These are phyloP conservation scores for Fundulus diaphanus DNA, from an alignment of 2,797 vertebrate genomes.

Conservation along the genomic window DNA sequence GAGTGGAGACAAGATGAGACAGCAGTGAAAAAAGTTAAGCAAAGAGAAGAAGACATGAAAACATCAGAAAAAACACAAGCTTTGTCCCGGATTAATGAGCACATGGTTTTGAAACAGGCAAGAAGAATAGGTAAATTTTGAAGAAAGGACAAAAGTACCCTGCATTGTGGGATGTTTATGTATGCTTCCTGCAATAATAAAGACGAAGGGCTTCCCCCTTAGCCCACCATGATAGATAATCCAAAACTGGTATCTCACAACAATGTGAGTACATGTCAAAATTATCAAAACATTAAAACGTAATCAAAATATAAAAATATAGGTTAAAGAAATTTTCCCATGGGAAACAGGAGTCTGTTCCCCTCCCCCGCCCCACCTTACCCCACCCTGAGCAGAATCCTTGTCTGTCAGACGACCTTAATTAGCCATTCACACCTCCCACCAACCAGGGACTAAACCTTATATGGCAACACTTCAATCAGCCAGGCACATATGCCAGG, in stretches of 20 bases:
- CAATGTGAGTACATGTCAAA: not conserved
- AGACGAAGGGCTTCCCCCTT: not conserved
- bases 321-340: too few relatives aligned
- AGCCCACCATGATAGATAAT: conserved; percentile 7
- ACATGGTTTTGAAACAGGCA: conserved; percentile 4
- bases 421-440: too few relatives aligned
- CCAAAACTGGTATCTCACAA: not conserved
- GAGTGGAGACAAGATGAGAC: conserved; percentile 56
- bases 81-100: conserved; percentile 40
- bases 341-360: too few relatives aligned
- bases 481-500: too few relatives aligned
- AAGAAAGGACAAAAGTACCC: conserved; percentile 11
- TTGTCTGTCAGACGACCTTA: too few relatives aligned
- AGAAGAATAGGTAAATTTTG: conserved; percentile 11
- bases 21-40: conserved; percentile 17
- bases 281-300: not conserved
- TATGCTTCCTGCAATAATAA: not conserved
- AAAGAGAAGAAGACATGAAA: conserved; percentile 17
- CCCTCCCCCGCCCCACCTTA: too few relatives aligned
- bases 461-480: too few relatives aligned
- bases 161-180: not conserved
- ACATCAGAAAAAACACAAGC: conserved; percentile 20
- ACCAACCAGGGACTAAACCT: too few relatives aligned
- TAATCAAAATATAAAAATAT: not conserved
- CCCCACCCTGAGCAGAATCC: too few relatives aligned